These are phyloP conservation scores for Drosophila kokeensis DNA, from an alignment of 2,888 invertebrate species.

Conservation along the genomic window DNA sequence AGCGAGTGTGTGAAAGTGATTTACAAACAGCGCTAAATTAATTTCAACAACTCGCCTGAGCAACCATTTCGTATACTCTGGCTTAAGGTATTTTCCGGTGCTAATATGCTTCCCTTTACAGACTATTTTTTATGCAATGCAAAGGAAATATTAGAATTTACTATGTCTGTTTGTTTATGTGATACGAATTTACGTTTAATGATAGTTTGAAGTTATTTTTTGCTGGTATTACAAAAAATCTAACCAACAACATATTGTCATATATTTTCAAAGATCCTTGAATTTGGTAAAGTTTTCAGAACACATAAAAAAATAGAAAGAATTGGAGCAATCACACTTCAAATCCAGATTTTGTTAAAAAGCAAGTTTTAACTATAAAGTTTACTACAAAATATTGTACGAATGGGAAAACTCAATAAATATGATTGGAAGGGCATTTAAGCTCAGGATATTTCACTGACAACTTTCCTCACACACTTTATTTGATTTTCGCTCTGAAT, in stretches of 20 bases:
- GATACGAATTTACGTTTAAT: not conserved
- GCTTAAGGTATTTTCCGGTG: not conserved
- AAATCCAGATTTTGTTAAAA: not conserved
- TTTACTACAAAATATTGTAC: not conserved
- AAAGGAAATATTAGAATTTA: not conserved
- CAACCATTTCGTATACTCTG: slow-evolving; percentile 8
- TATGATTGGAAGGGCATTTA: not conserved
- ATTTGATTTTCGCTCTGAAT: slow-evolving; percentile 2
- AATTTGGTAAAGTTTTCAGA: not conserved
- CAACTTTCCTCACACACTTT: not conserved
- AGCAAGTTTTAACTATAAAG: not conserved
- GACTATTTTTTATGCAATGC: not conserved
- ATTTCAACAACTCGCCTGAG: slow-evolving; percentile 27
- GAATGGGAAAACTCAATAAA: not conserved
- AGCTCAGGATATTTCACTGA: not conserved
- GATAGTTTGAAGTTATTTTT: not conserved
- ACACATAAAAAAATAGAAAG: not conserved
- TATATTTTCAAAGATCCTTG: too few species aligned
- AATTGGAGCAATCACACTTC: not conserved
- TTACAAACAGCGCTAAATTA: slow-evolving; percentile 38
- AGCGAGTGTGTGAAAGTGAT: slow-evolving; percentile 14
- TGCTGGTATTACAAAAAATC: not conserved
- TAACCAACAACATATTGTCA: not conserved
- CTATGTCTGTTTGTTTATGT: not conserved
- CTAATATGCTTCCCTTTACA: not conserved